A percentile compares a stretch with the other conserved stretches of the same genome.
Evolutionary conservation across 2,888 invertebrate species (phyloP).

Genomic region (Latheticus oryzae): DNA sequence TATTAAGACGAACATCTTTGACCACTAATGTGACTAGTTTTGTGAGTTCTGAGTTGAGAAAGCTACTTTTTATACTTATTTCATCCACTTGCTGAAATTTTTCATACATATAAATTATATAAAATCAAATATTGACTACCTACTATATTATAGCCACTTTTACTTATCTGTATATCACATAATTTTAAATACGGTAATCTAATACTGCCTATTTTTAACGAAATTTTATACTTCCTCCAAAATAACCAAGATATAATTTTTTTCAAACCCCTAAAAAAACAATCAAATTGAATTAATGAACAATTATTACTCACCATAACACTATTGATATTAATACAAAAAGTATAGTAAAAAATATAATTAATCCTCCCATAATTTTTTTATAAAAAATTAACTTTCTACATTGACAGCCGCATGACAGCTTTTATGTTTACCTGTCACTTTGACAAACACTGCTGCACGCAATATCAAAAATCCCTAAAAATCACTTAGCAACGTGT

Average conservation of each 20-base stretch:
- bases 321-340: conserved; percentile 59
- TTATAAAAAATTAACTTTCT: conserved; percentile 13
- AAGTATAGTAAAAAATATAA: conserved; percentile 48
- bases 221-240: conserved; percentile 82
- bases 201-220: conserved; percentile 83
- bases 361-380: conserved; percentile 49
- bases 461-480: conserved; percentile 1
- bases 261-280: conserved; percentile 77
- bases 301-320: conserved; percentile 53
- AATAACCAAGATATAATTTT: conserved; percentile 82
- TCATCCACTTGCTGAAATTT: conserved; percentile 83
- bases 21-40: conserved; percentile 87
- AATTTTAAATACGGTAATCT: conserved; percentile 83
- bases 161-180: conserved; percentile 83
- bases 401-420: conserved; percentile 29
- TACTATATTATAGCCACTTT: conserved; percentile 72
- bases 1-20: conserved; percentile 82
- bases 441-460: conserved; percentile 7
- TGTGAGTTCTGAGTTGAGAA: conserved; percentile 88
- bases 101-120: conserved; percentile 4
- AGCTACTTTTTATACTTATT: conserved; percentile 86
- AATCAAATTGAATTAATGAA: background rate
- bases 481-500: background rate
- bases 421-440: conserved; percentile 31
- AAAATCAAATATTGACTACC: conserved; percentile 60